Evolutionary conservation across 2,113 vertebrate genomes (phyloP), one percentile per base, ranked within the genome.

Genomic region (Macroglossus sobrinus): DNA sequence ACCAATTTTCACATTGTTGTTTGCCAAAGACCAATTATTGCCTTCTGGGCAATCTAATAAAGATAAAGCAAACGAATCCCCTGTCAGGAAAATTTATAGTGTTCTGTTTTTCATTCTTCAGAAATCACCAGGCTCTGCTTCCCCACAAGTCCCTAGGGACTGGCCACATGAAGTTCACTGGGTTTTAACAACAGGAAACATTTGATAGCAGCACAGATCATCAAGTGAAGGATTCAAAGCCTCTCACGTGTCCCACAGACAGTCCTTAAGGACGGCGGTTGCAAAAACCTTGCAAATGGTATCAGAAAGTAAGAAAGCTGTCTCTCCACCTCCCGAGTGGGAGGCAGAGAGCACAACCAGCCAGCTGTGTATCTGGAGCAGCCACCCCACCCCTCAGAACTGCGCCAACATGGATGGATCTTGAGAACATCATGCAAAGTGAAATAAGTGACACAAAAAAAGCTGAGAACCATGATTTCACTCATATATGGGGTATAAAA

Each of bases 1-100:
- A 92, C 84, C 50, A 91, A 78, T 86, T 85, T 94, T 89, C 68
- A 79, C 50, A 19, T 19, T 33, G 38, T 28, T 57, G 16, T 75
- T 95, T 95, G 97, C 91, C 91, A 97, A 95, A 95, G 82, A 94
- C 82, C 96, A 92, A 84, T 91, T 86, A 93, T n/a, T 96, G 95
- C 80, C 95, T 97, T 66, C 81, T 91, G 84, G 82, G 81, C 81
- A 94, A 95, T 84, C 91, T 94, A 97, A 96, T 92, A 94, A 97
- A 94, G 95, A 95, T 82, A 80, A 82, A 80, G 76, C n/a, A 76
- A 95, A 92, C 50, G 59, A 90, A 78, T 95, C 40, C 33, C 93
- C 91, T 61, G 63, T 93, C 66, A 53, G 22, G 61, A 95, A 90
- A 90, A 80, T 94, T 96, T 84, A 63, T 2, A 76, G 47, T 24